A percentile compares a stretch with the other conserved stretches of the same genome.
Evolutionary conservation across 2,888 invertebrate genomes (phyloP).

Genomic region (Cantharis flavilabris): DNA sequence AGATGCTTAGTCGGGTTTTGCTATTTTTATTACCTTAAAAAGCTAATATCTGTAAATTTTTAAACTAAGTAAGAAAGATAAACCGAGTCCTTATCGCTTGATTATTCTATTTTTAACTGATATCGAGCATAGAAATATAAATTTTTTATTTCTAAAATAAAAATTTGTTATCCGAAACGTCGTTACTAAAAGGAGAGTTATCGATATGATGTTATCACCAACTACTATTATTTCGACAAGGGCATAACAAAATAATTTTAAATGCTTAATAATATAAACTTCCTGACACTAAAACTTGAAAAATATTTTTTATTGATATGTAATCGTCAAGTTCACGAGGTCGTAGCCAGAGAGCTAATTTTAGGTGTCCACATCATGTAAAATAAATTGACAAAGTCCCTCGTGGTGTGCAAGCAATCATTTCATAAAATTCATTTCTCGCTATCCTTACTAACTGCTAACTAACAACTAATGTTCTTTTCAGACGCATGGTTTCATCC

Average conservation of each 20-base stretch:
- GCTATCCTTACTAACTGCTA: conserved; percentile 35
- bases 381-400: not conserved
- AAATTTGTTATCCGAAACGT: not conserved
- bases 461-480: conserved; percentile 56
- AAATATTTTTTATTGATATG: not conserved
- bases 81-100: not conserved
- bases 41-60: not conserved
- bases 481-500: conserved; percentile 94
- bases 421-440: not conserved
- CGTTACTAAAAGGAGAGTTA: not conserved
- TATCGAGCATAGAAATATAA: not conserved
- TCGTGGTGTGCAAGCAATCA: not conserved
- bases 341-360: conserved; percentile 3
- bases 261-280: not conserved
- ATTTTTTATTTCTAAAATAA: not conserved
- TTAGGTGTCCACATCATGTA: conserved; percentile 13
- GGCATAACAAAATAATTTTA: not conserved
- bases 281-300: not conserved
- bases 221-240: not conserved
- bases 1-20: not conserved
- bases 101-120: not conserved
- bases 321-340: conserved; percentile 8
- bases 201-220: not conserved
- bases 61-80: not conserved
- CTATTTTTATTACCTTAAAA: not conserved